phyloP scores from a whole-genome alignment of 2,888 invertebrate species.

The Drosophila kanekoi region DNA sequence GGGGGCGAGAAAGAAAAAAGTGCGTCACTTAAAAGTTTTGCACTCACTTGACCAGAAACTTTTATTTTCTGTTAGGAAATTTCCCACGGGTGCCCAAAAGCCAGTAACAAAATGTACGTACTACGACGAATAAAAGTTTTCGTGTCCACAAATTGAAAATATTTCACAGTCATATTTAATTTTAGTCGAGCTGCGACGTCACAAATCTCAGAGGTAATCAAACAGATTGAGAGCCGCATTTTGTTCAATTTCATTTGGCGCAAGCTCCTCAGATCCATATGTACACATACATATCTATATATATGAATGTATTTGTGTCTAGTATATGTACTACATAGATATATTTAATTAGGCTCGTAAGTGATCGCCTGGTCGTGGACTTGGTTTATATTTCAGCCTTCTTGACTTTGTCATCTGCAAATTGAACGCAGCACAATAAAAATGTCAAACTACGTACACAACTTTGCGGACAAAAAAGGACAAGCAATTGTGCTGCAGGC shows the following conservation, averaged over 20 bases:
- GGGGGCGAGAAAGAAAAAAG: slow-evolving; percentile 52
- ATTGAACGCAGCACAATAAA: slow-evolving; percentile 62
- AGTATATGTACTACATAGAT: slow-evolving; percentile 2
- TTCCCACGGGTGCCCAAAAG: slow-evolving; percentile 68
- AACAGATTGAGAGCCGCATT: slow-evolving; percentile 49
- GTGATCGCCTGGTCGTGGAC: slow-evolving; percentile 41
- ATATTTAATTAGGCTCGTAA: slow-evolving; percentile 67
- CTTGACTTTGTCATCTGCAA: slow-evolving; percentile 58
- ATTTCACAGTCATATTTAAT: slow-evolving; percentile 80
- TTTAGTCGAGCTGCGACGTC: slow-evolving; percentile 43
- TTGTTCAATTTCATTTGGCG: slow-evolving; percentile 45
- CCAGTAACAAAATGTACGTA: slow-evolving; percentile 50
- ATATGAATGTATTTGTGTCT: neutral
- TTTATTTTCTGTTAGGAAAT: slow-evolving; percentile 80
- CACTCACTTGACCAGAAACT: slow-evolving; percentile 81
- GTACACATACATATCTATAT: neutral
- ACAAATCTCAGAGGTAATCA: slow-evolving; percentile 76
- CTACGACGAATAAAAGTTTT: slow-evolving; percentile 49
- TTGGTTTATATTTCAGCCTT: slow-evolving; percentile 56
- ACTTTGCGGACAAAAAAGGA: slow-evolving; percentile 5
- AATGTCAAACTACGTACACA: slow-evolving; percentile 49
- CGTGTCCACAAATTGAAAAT: slow-evolving; percentile 81
- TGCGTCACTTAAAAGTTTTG: slow-evolving; percentile 81
- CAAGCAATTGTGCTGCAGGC: neutral
- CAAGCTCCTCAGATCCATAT: slow-evolving; percentile 1